A percentile compares a stretch with the other conserved stretches of the same genome.
Conservation (phyloP, 2,113 vertebrate species). For the Proteles cristata region DNA sequence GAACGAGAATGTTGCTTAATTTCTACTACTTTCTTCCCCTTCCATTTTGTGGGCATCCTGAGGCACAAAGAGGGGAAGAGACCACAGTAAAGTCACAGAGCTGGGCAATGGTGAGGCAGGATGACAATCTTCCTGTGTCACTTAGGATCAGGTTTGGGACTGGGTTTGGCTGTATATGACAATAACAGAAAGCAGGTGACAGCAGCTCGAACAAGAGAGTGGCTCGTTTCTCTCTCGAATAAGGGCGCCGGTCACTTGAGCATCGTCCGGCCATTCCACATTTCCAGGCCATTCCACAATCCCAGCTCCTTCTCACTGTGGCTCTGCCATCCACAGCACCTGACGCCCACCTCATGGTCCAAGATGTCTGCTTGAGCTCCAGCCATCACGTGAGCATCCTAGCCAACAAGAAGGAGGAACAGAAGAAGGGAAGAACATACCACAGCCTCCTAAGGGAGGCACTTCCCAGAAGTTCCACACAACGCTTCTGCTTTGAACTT, state of each 20-base stretch:
- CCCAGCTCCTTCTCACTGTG: background rate
- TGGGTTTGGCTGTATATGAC: background rate
- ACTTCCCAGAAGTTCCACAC: background rate
- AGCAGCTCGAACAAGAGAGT: background rate
- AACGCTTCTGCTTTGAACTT: background rate
- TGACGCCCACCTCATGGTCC: background rate
- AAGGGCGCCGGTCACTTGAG: background rate
- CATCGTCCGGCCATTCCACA: no score
- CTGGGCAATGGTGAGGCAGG: background rate
- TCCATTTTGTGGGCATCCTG: background rate
- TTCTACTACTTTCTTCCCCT: background rate
- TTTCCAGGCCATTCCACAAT: background rate
- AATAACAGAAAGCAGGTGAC: no score
- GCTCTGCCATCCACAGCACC: background rate
- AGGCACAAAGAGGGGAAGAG: background rate
- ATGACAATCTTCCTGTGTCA: background rate
- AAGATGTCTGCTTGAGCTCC: background rate
- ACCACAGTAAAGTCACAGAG: background rate
- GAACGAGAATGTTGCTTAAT: background rate
- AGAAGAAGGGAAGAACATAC: rapidly evolving
- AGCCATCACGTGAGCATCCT: background rate
- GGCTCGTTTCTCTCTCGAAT: background rate
- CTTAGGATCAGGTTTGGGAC: background rate
- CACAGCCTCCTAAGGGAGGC: background rate
- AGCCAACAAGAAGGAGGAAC: background rate